Evolutionary conservation across 2,888 invertebrate species (phyloP).

Genomic region (Eugnorisma glareosa): DNA sequence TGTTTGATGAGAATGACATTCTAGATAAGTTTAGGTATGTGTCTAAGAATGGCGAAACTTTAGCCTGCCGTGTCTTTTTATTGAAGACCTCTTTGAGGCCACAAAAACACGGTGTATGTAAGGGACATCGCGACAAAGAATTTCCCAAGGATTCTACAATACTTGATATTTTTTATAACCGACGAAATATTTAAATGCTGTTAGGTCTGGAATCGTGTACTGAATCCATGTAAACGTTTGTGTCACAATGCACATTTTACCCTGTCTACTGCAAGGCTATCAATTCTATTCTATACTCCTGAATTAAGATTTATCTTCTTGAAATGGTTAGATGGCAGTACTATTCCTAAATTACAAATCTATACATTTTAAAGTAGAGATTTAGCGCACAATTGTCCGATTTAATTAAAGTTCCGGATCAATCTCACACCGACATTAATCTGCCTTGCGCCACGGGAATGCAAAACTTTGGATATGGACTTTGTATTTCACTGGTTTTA

Average conservation of each 20-base stretch:
- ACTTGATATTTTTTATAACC: not conserved
- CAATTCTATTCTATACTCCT: not conserved
- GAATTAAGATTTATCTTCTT: not conserved
- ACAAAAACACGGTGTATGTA: not conserved
- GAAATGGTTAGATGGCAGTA: not conserved
- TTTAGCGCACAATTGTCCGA: not conserved
- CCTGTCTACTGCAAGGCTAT: not conserved
- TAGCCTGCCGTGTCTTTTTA: constrained; percentile 2
- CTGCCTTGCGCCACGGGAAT: not conserved
- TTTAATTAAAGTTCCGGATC: constrained; percentile 33
- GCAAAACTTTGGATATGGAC: not conserved
- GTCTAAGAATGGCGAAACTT: constrained; percentile 14
- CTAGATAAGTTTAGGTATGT: constrained; percentile 10
- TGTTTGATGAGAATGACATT: constrained; percentile 22
- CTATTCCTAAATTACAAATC: not conserved
- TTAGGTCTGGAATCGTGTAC: not conserved
- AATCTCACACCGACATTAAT: constrained; percentile 13
- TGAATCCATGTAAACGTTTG: not conserved
- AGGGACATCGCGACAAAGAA: not conserved
- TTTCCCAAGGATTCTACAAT: not conserved
- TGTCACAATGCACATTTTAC: not conserved
- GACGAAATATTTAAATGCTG: not conserved
- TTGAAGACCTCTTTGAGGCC: not conserved
- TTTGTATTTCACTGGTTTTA: not conserved
- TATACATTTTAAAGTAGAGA: constrained; percentile 1